Conservation (phyloP, 2,797 vertebrate species). For the Yasuhikotakia modesta region DNA sequence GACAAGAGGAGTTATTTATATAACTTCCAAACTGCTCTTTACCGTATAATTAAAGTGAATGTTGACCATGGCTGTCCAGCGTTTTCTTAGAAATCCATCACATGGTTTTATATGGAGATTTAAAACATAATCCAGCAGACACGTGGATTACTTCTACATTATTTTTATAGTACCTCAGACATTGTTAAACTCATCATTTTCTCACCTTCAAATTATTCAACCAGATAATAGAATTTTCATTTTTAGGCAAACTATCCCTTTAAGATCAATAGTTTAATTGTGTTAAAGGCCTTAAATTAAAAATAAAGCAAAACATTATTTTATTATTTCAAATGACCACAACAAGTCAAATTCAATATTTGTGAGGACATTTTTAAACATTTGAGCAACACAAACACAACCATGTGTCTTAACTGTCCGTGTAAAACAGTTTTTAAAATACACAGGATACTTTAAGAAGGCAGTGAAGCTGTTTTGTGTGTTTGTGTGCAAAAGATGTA, state of each 20-base stretch:
- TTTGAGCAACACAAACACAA: not conserved
- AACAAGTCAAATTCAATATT: too few species aligned
- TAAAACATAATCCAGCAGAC: not conserved
- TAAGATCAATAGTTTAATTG: not conserved
- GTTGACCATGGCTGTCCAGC: not conserved
- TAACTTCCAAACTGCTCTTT: too few species aligned
- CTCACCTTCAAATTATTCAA: too few species aligned
- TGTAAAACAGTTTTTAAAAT: not conserved
- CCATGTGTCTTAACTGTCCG: not conserved
- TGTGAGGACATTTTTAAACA: too few species aligned
- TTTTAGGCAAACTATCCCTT: not conserved
- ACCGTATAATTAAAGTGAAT: not conserved
- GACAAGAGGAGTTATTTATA: too few species aligned
- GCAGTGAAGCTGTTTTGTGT: not conserved
- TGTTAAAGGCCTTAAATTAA: not conserved
- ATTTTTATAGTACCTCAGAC: not conserved
- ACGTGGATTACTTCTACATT: not conserved
- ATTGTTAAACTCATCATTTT: too few species aligned
- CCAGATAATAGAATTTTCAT: not conserved
- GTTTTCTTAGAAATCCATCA: not conserved
- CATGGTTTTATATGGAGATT: not conserved
- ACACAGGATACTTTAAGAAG: not conserved
- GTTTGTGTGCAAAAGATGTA: not conserved
- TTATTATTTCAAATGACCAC: too few species aligned
- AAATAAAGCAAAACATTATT: too few species aligned